These are phyloP conservation scores for Drosophila aff. DNA, from an alignment of 1,140 invertebrate genomes.

Conservation along the genomic window DNA sequence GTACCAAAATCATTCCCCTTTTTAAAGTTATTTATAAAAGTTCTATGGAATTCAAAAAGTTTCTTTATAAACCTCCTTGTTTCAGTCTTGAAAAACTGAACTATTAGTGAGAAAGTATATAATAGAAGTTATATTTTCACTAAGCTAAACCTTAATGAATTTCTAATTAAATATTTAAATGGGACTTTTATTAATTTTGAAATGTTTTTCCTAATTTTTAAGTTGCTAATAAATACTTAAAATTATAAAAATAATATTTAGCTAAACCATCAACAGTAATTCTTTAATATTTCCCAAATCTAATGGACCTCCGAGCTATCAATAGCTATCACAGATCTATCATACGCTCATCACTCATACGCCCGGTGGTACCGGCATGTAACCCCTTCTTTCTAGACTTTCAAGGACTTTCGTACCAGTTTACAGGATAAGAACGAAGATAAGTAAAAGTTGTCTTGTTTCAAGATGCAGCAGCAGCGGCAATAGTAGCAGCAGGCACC, in stretches of 20 bases:
- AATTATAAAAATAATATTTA: no score
- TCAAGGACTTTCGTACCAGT: slow-evolving; percentile 1
- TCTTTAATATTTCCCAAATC: not conserved
- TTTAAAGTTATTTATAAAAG: not conserved
- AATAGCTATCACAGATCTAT: not conserved
- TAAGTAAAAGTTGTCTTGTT: slow-evolving; percentile 36
- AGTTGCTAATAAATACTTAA: no score
- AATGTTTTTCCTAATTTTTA: not conserved
- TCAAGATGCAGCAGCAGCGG: slow-evolving; percentile 30
- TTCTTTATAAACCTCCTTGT: not conserved
- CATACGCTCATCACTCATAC: slow-evolving; percentile 10
- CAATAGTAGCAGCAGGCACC: slow-evolving; percentile 20
- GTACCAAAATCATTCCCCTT: not conserved
- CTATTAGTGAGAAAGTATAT: not conserved
- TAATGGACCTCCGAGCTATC: not conserved
- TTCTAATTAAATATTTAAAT: not conserved
- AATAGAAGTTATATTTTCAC: not conserved
- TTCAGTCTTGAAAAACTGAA: not conserved
- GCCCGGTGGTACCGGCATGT: not conserved
- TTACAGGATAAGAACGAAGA: slow-evolving; percentile 2
- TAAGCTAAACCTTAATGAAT: no score
- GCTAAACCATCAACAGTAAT: not conserved
- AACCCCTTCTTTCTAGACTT: not conserved
- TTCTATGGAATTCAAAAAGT: not conserved
- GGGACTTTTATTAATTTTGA: not conserved